These are phyloP conservation scores for Diplogasteroides magnus DNA, from an alignment of 1,140 invertebrate species.

Conservation along the genomic window DNA sequence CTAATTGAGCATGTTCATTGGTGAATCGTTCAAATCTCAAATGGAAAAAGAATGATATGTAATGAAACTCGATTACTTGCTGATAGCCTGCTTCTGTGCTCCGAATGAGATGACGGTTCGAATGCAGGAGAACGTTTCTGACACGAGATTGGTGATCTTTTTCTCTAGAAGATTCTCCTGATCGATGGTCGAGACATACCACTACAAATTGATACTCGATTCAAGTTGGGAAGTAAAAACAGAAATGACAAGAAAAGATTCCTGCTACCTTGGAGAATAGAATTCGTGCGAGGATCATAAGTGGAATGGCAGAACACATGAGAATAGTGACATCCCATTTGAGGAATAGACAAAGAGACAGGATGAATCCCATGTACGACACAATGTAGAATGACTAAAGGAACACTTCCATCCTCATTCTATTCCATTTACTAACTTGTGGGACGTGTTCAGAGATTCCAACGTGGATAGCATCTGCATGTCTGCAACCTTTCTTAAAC, in stretches of 20 bases:
- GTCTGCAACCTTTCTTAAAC: slow-evolving; percentile 1
- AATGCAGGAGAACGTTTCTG: slow-evolving; percentile 51
- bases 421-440: slow-evolving; percentile 17
- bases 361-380: slow-evolving; percentile 3
- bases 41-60: too few relatives aligned
- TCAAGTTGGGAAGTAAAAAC: neutral
- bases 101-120: slow-evolving; percentile 50
- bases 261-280: slow-evolving; percentile 47
- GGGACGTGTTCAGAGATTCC: slow-evolving; percentile 51
- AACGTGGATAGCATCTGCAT: too few relatives aligned
- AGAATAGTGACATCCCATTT: slow-evolving; percentile 53
- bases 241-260: neutral
- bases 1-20: slow-evolving; percentile 41
- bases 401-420: neutral
- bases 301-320: slow-evolving; percentile 43
- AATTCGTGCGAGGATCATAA: slow-evolving; percentile 45
- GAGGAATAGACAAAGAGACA: slow-evolving; percentile 47
- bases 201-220: slow-evolving; percentile 36
- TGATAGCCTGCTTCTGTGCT: slow-evolving; percentile 48
- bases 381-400: too few relatives aligned
- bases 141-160: slow-evolving; percentile 51
- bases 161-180: slow-evolving; percentile 41
- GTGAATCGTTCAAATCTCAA: slow-evolving; percentile 47
- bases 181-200: slow-evolving; percentile 52
- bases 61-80: slow-evolving; percentile 32